phyloP scores from a whole-genome alignment of 2,797 vertebrate genomes.

The Heterohyrax brucei region DNA sequence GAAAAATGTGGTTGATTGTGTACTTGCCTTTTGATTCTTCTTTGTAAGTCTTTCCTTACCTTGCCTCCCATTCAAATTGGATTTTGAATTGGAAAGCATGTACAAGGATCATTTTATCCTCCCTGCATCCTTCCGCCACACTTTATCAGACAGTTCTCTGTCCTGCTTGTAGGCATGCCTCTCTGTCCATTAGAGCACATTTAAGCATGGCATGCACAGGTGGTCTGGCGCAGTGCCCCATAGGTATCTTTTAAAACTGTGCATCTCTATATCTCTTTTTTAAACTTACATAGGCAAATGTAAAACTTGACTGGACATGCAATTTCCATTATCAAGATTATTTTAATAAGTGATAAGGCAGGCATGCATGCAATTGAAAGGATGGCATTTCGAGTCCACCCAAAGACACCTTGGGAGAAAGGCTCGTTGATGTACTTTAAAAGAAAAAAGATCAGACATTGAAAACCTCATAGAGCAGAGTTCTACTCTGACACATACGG shows the following conservation, averaged over 20 bases:
- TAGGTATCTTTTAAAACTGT: neutral
- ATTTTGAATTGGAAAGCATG: neutral
- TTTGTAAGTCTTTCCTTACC: neutral
- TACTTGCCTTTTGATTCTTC: neutral
- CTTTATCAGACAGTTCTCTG: neutral
- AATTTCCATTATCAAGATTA: neutral
- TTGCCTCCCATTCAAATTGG: neutral
- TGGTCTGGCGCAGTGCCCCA: neutral
- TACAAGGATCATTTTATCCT: no score
- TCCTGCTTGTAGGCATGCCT: no score
- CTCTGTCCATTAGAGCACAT: neutral
- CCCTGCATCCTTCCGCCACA: neutral
- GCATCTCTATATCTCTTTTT: neutral
- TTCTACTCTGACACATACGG: neutral
- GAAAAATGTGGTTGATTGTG: neutral
- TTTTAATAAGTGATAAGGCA: neutral
- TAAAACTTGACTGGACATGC: neutral
- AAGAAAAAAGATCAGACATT: neutral
- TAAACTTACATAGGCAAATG: neutral
- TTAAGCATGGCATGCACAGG: neutral
- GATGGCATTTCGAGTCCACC: neutral
- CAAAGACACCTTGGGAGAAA: neutral
- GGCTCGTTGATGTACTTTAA: neutral
- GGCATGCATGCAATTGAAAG: neutral
- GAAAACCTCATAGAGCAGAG: neutral